phyloP scores from a whole-genome alignment of 1,140 invertebrate genomes.

The Zaprionus tsacasi region DNA sequence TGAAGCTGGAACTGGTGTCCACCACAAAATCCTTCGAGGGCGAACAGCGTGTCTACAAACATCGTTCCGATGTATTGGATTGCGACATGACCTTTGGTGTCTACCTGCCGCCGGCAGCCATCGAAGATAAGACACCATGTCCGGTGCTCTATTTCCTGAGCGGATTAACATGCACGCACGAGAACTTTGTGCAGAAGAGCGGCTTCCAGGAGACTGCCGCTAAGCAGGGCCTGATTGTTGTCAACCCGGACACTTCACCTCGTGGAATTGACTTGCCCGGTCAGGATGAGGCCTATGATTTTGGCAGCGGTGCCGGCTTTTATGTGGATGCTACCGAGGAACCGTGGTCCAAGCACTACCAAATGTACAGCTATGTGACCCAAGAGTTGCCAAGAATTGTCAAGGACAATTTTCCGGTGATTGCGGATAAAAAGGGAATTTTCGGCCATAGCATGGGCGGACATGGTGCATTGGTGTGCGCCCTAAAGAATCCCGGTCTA shows the following conservation, averaged over 20 bases:
- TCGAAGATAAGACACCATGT: constrained; percentile 87
- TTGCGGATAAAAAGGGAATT: constrained; percentile 89
- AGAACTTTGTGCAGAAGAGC: constrained; percentile 98
- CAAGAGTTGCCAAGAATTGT: constrained; percentile 94
- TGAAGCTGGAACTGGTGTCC: constrained; percentile 68
- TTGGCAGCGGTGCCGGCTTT: constrained; percentile 97
- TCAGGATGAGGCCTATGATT: constrained; percentile 96
- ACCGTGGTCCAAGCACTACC: constrained; percentile 97
- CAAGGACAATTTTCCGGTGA: constrained; percentile 88
- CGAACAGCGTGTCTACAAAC: constrained; percentile 88
- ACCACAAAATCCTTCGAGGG: constrained; percentile 68
- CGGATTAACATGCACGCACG: constrained; percentile 97
- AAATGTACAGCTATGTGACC: constrained; percentile 98
- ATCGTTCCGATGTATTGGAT: constrained; percentile 91
- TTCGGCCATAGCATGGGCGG: constrained; percentile 98
- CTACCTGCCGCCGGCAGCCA: constrained; percentile 92
- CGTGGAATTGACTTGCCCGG: constrained; percentile 94
- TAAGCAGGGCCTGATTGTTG: constrained; percentile 88
- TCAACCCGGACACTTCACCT: constrained; percentile 98
- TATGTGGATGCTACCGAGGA: constrained; percentile 96
- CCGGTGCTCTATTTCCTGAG: constrained; percentile 97
- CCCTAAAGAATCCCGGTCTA: constrained; percentile 95
- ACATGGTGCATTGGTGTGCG: constrained; percentile 97
- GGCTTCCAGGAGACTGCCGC: constrained; percentile 94
- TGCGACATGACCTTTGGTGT: constrained; percentile 97